Evolutionary conservation across 2,797 vertebrate genomes (phyloP).

Genomic region (Schizopygopsis pylzovi): DNA sequence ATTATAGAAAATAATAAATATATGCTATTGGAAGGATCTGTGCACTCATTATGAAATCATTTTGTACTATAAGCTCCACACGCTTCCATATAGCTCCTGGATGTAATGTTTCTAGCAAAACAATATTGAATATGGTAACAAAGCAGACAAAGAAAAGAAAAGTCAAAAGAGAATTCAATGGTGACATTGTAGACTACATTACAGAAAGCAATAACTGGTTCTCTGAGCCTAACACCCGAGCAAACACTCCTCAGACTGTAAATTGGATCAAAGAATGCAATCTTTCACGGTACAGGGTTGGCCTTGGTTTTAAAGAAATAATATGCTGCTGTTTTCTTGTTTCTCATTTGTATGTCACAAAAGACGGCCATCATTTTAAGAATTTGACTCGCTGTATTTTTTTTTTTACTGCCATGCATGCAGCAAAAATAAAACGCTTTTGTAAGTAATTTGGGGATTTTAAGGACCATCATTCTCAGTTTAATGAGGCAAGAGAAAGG

Average conservation of each 20-base stretch:
- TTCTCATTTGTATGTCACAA: conserved; percentile 31
- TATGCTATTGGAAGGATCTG: not conserved
- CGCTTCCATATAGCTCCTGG: not conserved
- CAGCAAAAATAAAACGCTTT: conserved; percentile 28
- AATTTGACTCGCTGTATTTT: not conserved
- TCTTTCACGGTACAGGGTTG: conserved; percentile 21
- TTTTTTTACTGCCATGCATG: conserved; percentile 19
- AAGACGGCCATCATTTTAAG: not conserved
- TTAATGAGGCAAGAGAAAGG: conserved; percentile 47
- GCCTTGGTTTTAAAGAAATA: conserved; percentile 21
- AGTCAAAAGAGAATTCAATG: conserved; percentile 13
- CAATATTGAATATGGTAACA: conserved; percentile 21
- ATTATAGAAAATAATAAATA: not conserved
- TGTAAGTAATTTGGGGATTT: conserved; percentile 21
- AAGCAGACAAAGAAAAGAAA: not conserved
- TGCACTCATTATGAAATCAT: not conserved
- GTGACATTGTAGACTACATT: conserved; percentile 14
- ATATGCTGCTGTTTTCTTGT: conserved; percentile 24
- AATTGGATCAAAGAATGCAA: conserved; percentile 37
- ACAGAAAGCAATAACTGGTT: conserved; percentile 39
- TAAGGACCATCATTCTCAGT: conserved; percentile 36
- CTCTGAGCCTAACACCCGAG: not conserved
- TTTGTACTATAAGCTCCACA: not conserved
- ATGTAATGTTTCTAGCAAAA: conserved; percentile 8
- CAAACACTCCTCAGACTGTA: conserved; percentile 29